phyloP scores from a whole-genome alignment of 1,140 invertebrate species.

The Odontomachus brunneus region DNA sequence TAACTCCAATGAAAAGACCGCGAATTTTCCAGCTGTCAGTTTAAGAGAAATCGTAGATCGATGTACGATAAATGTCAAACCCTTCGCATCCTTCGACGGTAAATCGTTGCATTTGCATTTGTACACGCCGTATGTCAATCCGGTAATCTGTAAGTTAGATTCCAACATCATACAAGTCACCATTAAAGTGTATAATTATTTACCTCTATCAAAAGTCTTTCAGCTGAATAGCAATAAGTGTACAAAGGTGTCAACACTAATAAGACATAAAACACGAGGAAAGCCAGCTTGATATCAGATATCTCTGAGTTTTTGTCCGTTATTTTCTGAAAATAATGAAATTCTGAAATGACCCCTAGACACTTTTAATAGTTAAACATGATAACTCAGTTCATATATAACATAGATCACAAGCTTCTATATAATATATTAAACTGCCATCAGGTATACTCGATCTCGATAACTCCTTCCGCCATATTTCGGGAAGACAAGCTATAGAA shows the following conservation, averaged over 20 bases:
- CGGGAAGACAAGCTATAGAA: too few species aligned
- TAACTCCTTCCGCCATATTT: too few species aligned
- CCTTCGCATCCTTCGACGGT: not conserved
- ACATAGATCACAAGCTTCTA: not conserved
- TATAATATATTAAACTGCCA: too few species aligned
- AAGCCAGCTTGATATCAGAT: slow-evolving; percentile 32
- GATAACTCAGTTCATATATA: not conserved
- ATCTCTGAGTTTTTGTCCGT: slow-evolving; percentile 56
- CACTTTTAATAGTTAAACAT: not conserved
- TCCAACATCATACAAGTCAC: too few species aligned
- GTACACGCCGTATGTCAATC: slow-evolving; percentile 1
- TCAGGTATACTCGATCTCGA: too few species aligned
- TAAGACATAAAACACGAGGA: slow-evolving; percentile 39
- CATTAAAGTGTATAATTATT: not conserved
- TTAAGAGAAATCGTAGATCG: slow-evolving; percentile 18
- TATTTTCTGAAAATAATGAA: slow-evolving; percentile 34
- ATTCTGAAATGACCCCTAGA: not conserved
- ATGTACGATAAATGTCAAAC: slow-evolving; percentile 16
- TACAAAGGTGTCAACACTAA: slow-evolving; percentile 34
- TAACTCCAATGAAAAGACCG: slow-evolving; percentile 24
- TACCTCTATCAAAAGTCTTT: slow-evolving; percentile 38
- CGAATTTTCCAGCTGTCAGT: slow-evolving; percentile 42
- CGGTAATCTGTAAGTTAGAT: not conserved
- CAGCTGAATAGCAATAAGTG: slow-evolving; percentile 60
- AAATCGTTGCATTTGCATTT: slow-evolving; percentile 35